These are phyloP conservation scores for Apis dorsata DNA, from an alignment of 1,140 invertebrate genomes.

Conservation along the genomic window DNA sequence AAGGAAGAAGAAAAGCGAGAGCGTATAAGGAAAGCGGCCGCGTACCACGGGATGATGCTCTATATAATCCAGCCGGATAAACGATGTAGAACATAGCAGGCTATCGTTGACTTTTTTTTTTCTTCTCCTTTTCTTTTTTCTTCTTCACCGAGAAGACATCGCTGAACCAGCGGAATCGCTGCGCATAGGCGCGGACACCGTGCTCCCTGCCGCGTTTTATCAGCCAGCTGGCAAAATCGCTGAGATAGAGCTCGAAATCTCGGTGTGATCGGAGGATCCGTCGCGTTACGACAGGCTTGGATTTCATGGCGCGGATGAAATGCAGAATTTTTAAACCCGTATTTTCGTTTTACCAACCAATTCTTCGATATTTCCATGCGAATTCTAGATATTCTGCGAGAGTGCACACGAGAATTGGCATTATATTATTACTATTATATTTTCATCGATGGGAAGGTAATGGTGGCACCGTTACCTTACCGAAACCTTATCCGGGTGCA, in stretches of 20 bases:
- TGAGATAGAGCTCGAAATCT: neutral
- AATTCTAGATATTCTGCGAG: neutral
- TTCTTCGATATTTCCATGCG: neutral
- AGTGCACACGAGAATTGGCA: neutral
- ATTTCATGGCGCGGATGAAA: neutral
- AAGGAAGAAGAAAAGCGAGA: constrained; percentile 18
- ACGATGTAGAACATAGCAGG: constrained; percentile 32
- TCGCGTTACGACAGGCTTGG: constrained; percentile 12
- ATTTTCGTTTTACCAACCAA: neutral
- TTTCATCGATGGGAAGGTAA: no score
- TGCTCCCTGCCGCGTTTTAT: constrained; percentile 4
- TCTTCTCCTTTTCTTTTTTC: no score
- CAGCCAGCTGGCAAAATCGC: neutral
- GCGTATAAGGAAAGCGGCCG: constrained; percentile 36
- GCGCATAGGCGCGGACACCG: constrained; percentile 11
- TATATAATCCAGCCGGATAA: constrained; percentile 42
- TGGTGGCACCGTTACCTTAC: no score
- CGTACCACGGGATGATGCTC: constrained; percentile 29
- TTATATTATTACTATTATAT: neutral
- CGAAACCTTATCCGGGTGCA: no score
- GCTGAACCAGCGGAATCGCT: neutral
- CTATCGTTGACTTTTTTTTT: constrained; percentile 29
- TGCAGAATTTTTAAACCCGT: neutral
- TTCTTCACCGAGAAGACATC: neutral
- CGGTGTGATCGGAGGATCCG: no score